These are phyloP conservation scores for Ecdyonurus torrentis DNA, from an alignment of 2,888 invertebrate genomes.

Conservation along the genomic window DNA sequence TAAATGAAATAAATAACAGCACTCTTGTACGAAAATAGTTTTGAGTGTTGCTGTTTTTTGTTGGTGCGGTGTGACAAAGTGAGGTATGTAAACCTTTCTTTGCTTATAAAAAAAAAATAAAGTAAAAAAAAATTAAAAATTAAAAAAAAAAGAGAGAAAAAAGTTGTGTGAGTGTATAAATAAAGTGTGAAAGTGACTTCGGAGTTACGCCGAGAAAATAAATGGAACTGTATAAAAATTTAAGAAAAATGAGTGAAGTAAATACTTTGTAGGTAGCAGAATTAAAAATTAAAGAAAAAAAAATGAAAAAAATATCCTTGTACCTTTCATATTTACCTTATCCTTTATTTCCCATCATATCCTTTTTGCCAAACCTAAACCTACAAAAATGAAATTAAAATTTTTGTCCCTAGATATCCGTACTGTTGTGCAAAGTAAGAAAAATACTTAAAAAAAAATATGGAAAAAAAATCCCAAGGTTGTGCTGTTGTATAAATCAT, in stretches of 20 bases:
- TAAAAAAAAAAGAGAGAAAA: not conserved
- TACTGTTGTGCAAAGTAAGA: conserved; percentile 16
- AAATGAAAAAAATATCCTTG: not conserved
- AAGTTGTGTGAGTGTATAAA: not conserved
- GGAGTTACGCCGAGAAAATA: too few relatives aligned
- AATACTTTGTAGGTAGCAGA: not conserved
- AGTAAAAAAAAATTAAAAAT: too few relatives aligned
- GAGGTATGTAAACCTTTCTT: too few relatives aligned
- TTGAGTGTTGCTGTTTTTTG: not conserved
- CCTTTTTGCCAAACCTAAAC: not conserved
- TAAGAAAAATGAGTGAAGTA: not conserved
- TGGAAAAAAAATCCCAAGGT: conserved; percentile 21
- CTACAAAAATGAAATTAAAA: too few relatives aligned
- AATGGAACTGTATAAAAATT: too few relatives aligned
- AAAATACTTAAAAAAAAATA: conserved; percentile 26
- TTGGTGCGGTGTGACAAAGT: not conserved
- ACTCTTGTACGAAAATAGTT: not conserved
- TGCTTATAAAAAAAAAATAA: too few relatives aligned
- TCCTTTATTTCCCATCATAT: not conserved
- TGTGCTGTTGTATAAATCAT: conserved; percentile 28
- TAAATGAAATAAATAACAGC: not conserved
- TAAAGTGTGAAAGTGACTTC: too few relatives aligned
- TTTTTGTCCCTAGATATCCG: conserved; percentile 10
- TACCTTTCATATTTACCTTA: not conserved
- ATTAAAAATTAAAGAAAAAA: too few relatives aligned